These are phyloP conservation scores for Prenolepis imparis DNA, from an alignment of 2,888 invertebrate genomes.

Conservation along the genomic window DNA sequence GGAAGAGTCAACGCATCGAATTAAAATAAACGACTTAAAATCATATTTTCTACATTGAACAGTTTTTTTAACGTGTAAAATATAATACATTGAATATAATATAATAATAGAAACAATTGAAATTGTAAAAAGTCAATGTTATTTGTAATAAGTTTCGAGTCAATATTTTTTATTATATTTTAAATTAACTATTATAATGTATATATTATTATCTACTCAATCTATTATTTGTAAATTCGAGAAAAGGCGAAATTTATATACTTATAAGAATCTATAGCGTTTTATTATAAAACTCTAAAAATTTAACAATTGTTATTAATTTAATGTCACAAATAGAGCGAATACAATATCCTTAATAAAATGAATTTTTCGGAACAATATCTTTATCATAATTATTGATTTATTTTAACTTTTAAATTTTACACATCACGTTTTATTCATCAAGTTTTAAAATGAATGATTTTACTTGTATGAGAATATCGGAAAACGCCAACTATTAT, in stretches of 20 bases:
- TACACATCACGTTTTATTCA: not conserved
- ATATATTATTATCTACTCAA: not conserved
- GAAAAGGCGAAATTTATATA: not conserved
- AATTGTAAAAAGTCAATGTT: not conserved
- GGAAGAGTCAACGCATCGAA: not conserved
- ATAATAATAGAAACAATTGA: not conserved
- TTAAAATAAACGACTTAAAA: not conserved
- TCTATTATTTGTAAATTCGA: not conserved
- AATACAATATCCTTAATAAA: not conserved
- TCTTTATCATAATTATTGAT: not conserved
- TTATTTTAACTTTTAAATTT: not conserved
- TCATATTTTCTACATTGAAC: not conserved
- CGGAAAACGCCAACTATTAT: not conserved
- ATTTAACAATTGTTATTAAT: not conserved
- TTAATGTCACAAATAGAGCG: not conserved
- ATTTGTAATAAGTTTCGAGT: not conserved
- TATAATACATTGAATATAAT: not conserved
- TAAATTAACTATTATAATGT: not conserved
- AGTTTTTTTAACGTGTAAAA: not conserved
- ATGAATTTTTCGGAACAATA: not conserved
- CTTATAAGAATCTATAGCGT: not conserved
- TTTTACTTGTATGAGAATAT: constrained; percentile 4
- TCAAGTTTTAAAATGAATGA: not conserved
- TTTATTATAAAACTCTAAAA: not conserved
- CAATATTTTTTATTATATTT: too few relatives aligned